phyloP scores from a whole-genome alignment of 2,888 invertebrate species.

The Desoria tigrina region DNA sequence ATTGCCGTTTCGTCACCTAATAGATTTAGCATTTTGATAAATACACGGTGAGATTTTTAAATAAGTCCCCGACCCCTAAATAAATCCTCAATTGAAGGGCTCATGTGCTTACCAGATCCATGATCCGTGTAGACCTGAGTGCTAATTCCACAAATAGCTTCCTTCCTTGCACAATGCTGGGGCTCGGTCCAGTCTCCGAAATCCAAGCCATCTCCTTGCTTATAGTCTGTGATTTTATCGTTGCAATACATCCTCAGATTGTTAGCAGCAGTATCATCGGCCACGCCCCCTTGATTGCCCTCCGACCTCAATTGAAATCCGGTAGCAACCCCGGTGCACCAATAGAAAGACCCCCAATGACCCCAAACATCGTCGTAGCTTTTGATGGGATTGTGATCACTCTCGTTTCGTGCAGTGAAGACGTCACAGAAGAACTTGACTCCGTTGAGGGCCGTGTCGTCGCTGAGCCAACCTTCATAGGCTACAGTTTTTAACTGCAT shows the following conservation, averaged over 20 bases:
- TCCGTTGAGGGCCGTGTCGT: slow-evolving; percentile 47
- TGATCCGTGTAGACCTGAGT: slow-evolving; percentile 41
- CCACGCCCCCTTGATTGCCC: slow-evolving; percentile 29
- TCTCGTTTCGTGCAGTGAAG: slow-evolving; percentile 19
- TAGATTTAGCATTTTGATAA: too few species aligned
- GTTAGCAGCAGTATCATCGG: slow-evolving; percentile 48
- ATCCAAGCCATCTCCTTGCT: slow-evolving; percentile 41
- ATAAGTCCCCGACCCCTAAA: not conserved
- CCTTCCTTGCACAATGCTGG: slow-evolving; percentile 35
- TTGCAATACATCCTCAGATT: slow-evolving; percentile 39
- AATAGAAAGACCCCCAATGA: slow-evolving; percentile 28
- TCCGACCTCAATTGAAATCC: slow-evolving; percentile 50
- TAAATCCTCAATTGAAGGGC: not conserved
- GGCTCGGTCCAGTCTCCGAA: slow-evolving; percentile 44
- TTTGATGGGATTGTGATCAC: not conserved
- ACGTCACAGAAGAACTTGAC: slow-evolving; percentile 43
- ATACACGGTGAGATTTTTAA: not conserved
- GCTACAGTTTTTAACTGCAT: slow-evolving; percentile 42
- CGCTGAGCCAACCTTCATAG: slow-evolving; percentile 38
- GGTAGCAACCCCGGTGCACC: slow-evolving; percentile 40
- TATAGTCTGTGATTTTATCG: slow-evolving; percentile 1
- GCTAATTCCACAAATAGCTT: slow-evolving; percentile 44
- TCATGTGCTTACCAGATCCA: slow-evolving; percentile 19
- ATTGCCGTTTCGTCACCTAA: slow-evolving; percentile 43
- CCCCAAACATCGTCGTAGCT: slow-evolving; percentile 36